A percentile compares a stretch with the other conserved stretches of the same genome.
phyloP scores from a whole-genome alignment of 2,113 vertebrate genomes.

The Scytalopus superciliaris region DNA sequence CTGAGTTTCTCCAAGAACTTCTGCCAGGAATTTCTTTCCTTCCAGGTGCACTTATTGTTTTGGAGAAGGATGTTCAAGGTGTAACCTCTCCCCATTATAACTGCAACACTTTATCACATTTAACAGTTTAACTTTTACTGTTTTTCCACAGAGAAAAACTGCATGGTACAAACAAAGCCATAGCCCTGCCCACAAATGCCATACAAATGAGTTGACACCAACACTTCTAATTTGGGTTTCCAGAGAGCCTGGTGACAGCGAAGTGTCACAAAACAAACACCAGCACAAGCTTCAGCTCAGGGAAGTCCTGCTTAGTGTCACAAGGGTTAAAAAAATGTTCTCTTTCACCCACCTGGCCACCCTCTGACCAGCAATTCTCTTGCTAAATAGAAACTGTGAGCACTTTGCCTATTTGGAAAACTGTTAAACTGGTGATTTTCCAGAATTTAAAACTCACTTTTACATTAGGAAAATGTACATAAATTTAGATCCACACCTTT shows the following conservation, averaged over 20 bases:
- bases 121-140: background rate
- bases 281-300: background rate
- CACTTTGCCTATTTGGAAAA: background rate
- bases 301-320: background rate
- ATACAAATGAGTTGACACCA: background rate
- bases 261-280: background rate
- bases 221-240: background rate
- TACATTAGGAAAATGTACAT: background rate
- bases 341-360: background rate
- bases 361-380: background rate
- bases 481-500: background rate
- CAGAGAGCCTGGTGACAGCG: background rate
- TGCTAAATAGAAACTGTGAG: background rate
- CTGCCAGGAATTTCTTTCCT: background rate
- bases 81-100: background rate
- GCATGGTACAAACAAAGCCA: background rate
- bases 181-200: background rate
- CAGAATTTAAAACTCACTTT: background rate
- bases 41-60: background rate
- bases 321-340: background rate
- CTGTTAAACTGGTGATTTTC: background rate
- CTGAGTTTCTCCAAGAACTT: background rate
- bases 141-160: background rate
- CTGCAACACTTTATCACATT: background rate
- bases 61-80: background rate